phyloP scores from a whole-genome alignment of 1,140 invertebrate species.

The Pseudomyrmex dendroicus region DNA sequence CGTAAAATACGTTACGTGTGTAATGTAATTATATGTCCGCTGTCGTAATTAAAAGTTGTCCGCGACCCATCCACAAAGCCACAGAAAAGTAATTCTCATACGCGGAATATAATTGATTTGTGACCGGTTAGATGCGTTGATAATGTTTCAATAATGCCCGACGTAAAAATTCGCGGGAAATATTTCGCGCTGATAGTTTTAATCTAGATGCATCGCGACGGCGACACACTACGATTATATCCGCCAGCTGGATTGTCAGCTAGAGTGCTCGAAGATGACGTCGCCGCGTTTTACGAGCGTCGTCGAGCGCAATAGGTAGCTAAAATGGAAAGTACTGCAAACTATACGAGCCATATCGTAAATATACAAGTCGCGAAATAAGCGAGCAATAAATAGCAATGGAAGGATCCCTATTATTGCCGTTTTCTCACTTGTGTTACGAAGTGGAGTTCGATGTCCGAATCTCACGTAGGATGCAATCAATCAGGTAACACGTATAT shows the following conservation, averaged over 20 bases:
- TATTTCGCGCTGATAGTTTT: neutral
- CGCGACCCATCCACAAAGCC: too few species aligned
- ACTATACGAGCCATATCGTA: conserved; percentile 38
- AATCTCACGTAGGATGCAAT: neutral
- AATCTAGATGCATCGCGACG: conserved; percentile 25
- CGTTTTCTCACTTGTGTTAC: neutral
- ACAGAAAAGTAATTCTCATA: neutral
- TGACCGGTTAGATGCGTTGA: neutral
- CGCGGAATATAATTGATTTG: neutral
- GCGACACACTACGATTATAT: conserved; percentile 12
- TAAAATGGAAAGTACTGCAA: conserved; percentile 32
- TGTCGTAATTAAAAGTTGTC: too few species aligned
- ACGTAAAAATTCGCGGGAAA: conserved; percentile 1
- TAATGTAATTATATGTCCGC: too few species aligned
- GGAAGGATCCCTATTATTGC: conserved; percentile 1
- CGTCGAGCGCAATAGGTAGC: conserved; percentile 4
- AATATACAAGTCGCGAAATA: conserved; percentile 45
- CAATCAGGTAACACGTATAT: neutral
- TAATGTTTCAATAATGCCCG: conserved; percentile 26
- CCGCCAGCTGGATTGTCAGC: neutral
- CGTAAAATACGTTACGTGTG: too few species aligned
- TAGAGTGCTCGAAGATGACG: conserved; percentile 21
- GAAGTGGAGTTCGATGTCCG: neutral
- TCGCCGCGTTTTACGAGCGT: conserved; percentile 33
- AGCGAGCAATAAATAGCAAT: neutral